Conservation (phyloP, 2,113 vertebrate species). For the Hemichromis elongatus region DNA sequence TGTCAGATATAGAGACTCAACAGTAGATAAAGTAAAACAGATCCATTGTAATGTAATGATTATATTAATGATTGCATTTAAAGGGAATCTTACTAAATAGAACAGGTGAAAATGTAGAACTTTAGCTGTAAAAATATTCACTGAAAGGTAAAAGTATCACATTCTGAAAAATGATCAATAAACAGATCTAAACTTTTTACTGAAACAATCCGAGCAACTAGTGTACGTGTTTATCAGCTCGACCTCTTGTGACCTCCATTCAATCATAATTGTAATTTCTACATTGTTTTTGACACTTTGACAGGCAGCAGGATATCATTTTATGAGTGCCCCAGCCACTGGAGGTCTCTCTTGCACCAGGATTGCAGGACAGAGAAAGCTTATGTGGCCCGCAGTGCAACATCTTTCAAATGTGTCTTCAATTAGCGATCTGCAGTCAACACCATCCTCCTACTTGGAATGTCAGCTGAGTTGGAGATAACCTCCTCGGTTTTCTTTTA, state of each 20-base stretch:
- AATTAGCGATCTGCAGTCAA: constrained; percentile 60
- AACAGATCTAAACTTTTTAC: neutral
- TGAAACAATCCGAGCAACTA: neutral
- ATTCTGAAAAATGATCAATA: neutral
- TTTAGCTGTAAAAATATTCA: neutral
- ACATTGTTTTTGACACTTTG: neutral
- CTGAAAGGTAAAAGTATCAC: neutral
- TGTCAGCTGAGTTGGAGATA: constrained; percentile 61
- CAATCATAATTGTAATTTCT: neutral
- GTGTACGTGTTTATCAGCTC: neutral
- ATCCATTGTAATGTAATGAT: neutral
- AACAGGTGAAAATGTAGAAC: too few relatives aligned
- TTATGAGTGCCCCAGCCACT: constrained; percentile 11
- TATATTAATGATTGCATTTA: neutral
- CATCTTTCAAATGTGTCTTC: constrained; percentile 64
- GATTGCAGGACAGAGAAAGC: neutral
- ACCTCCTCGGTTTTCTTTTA: constrained; percentile 51
- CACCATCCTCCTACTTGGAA: constrained; percentile 52
- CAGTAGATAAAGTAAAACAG: neutral
- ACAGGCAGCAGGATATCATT: neutral
- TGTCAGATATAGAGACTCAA: too few relatives aligned
- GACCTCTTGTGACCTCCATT: neutral
- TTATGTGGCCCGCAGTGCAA: neutral
- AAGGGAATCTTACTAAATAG: fast-evolving
- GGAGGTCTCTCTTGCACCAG: constrained; percentile 66